phyloP scores from a whole-genome alignment of 2,888 invertebrate species.

The Sicus ferrugineus region DNA sequence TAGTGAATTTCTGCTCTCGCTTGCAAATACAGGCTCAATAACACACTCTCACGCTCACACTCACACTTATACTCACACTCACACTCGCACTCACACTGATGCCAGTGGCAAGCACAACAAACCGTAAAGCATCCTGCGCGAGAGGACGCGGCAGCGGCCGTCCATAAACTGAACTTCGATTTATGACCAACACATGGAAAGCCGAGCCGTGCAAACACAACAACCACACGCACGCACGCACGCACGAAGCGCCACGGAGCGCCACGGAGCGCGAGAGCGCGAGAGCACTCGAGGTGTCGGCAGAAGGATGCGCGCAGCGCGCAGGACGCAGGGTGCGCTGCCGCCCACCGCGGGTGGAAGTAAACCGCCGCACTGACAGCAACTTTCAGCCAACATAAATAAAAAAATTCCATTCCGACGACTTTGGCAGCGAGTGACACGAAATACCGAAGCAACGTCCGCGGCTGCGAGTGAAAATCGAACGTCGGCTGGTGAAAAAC shows the following conservation, averaged over 20 bases:
- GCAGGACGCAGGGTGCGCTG: constrained; percentile 36
- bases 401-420: constrained; percentile 65
- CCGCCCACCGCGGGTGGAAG: constrained; percentile 49
- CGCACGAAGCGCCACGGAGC: background rate
- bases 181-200: constrained; percentile 61
- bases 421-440: constrained; percentile 60
- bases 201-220: constrained; percentile 34
- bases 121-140: constrained; percentile 58
- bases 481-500: constrained; percentile 23
- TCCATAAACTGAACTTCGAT: constrained; percentile 62
- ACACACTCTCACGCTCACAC: constrained; percentile 37
- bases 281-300: constrained; percentile 35
- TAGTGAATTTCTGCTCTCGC: constrained; percentile 9
- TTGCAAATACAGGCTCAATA: constrained; percentile 1
- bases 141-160: constrained; percentile 28
- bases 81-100: constrained; percentile 37
- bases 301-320: constrained; percentile 41
- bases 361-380: constrained; percentile 59
- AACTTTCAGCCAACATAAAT: constrained; percentile 63
- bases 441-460: constrained; percentile 50
- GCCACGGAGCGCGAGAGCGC: background rate
- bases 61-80: constrained; percentile 31
- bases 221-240: constrained; percentile 27
- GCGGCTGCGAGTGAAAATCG: constrained; percentile 33
- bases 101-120: constrained; percentile 55